Percentiles rank a stretch among this genome's conserved stretches.
Evolutionary conservation across 1,140 invertebrate species (phyloP).

Genomic region (Oncopeltus fasciatus): DNA sequence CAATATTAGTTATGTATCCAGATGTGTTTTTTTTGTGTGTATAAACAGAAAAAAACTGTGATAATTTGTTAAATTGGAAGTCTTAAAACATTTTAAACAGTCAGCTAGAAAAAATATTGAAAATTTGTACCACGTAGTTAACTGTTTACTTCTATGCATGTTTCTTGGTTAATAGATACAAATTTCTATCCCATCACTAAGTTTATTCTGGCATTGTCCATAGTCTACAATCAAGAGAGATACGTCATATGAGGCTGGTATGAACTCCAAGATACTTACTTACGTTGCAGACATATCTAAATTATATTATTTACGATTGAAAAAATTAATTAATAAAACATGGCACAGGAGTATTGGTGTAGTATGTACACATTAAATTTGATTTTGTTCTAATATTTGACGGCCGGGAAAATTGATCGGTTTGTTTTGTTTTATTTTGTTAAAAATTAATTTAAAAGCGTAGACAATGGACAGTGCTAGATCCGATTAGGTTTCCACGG

Average conservation of each 20-base stretch:
- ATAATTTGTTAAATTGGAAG: no score
- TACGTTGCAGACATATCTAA: slow-evolving; percentile 20
- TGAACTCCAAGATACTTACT: slow-evolving; percentile 16
- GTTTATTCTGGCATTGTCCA: slow-evolving; percentile 21
- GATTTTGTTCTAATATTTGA: neutral
- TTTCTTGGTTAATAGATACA: neutral
- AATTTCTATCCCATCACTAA: slow-evolving; percentile 5
- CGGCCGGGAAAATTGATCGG: slow-evolving; percentile 17
- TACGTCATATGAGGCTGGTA: slow-evolving; percentile 16
- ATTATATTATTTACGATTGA: slow-evolving; percentile 14
- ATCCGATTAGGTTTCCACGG: slow-evolving; percentile 17
- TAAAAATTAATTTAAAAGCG: slow-evolving; percentile 3
- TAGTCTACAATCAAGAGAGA: slow-evolving; percentile 19
- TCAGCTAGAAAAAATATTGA: no score
- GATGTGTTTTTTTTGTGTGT: no score
- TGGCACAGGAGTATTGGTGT: slow-evolving; percentile 21
- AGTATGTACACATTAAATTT: slow-evolving; percentile 12
- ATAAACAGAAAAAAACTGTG: no score
- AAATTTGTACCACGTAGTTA: no score
- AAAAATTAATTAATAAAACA: no score
- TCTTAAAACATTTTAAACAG: no score
- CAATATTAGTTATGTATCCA: no score
- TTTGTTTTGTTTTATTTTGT: no score
- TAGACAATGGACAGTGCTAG: slow-evolving; percentile 22
- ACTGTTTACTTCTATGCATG: neutral